A percentile compares a stretch with the other conserved stretches of the same genome.
phyloP scores from a whole-genome alignment of 2,113 vertebrate species.

The Nycticryphes semicollaris region DNA sequence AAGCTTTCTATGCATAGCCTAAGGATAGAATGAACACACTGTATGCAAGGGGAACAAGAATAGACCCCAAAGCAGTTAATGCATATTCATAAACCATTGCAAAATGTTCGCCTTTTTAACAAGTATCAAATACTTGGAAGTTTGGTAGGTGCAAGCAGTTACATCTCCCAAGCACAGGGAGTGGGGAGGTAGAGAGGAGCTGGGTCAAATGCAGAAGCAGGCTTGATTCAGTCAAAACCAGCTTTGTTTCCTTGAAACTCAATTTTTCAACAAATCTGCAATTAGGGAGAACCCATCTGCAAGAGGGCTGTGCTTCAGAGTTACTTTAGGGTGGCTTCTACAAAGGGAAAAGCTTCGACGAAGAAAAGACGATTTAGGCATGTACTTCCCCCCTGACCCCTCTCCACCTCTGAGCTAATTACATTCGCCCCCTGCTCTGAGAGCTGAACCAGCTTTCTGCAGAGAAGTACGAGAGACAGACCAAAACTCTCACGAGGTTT shows the following conservation, averaged over 20 bases:
- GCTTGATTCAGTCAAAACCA: background rate
- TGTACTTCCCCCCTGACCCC: background rate
- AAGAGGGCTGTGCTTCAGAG: background rate
- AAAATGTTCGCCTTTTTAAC: background rate
- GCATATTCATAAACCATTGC: background rate
- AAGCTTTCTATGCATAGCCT: background rate
- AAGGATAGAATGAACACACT: background rate
- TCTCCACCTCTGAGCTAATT: background rate
- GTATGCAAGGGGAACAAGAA: background rate
- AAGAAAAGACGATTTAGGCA: background rate
- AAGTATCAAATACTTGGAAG: background rate
- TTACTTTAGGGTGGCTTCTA: background rate
- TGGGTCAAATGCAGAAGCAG: background rate
- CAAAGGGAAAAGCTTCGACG: background rate
- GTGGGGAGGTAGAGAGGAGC: background rate
- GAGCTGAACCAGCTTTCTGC: background rate
- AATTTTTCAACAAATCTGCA: background rate
- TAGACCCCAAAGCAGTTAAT: background rate
- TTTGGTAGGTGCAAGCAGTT: background rate
- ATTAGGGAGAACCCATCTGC: background rate
- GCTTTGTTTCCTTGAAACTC: background rate
- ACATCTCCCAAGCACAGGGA: background rate
- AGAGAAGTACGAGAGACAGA: background rate
- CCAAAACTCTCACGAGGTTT: background rate
- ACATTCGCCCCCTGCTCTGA: background rate